phyloP scores from a whole-genome alignment of 2,888 invertebrate genomes.

The Drosophila meridionalis region DNA sequence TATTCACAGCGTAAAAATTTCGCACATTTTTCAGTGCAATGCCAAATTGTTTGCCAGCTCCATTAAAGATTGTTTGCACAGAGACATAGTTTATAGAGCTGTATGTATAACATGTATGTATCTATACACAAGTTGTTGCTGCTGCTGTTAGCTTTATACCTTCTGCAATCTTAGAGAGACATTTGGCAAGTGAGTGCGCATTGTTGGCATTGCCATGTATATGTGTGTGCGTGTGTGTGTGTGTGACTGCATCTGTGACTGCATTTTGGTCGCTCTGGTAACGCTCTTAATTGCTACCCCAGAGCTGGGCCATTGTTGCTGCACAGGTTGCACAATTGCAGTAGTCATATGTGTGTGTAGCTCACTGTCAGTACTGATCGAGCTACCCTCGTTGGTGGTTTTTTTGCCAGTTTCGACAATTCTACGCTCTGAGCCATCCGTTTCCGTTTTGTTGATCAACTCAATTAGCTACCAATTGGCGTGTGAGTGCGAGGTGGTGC shows the following conservation, averaged over 20 bases:
- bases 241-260: conserved; percentile 18
- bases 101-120: background rate
- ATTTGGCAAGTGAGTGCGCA: conserved; percentile 28
- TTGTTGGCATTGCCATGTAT: conserved; percentile 23
- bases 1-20: background rate
- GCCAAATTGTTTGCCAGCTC: conserved; percentile 42
- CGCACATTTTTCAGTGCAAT: conserved; percentile 26
- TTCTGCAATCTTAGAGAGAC: conserved; percentile 40
- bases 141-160: conserved; percentile 5
- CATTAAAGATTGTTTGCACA: conserved; percentile 2
- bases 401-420: conserved; percentile 14
- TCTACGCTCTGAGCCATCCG: conserved; percentile 37
- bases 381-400: conserved; percentile 43
- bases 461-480: conserved; percentile 69
- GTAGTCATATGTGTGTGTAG: background rate
- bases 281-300: conserved; percentile 53
- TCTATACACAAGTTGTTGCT: background rate
- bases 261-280: conserved; percentile 48
- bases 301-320: conserved; percentile 16
- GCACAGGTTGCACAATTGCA: conserved; percentile 36
- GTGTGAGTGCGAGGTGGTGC: conserved; percentile 47
- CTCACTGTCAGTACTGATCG: conserved; percentile 1
- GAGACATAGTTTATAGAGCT: background rate
- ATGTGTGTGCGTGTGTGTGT: background rate
- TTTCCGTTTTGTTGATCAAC: conserved; percentile 70